Evolutionary conservation across 2,888 invertebrate genomes (phyloP).

Genomic region (Apodemia mormo): DNA sequence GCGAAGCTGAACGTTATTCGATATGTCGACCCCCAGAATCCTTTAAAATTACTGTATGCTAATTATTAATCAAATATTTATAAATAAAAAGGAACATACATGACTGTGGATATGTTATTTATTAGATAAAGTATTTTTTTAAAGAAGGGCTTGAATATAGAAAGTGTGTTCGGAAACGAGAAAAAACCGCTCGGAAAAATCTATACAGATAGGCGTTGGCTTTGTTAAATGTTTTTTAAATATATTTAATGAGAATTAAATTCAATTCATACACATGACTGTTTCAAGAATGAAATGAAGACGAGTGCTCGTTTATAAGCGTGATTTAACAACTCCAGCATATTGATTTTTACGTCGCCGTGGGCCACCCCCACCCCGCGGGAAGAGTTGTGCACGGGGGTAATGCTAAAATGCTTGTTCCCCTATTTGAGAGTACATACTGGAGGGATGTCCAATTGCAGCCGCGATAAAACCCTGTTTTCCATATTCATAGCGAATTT

Average conservation of each 20-base stretch:
- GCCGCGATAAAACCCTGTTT: conserved; percentile 50
- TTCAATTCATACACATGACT: conserved; percentile 53
- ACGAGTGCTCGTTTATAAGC: conserved; percentile 84
- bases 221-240: background rate
- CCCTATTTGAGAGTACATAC: conserved; percentile 83
- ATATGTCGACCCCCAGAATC: too few relatives aligned
- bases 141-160: too few relatives aligned
- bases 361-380: conserved; percentile 79
- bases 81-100: too few relatives aligned
- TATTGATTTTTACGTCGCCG: conserved; percentile 83
- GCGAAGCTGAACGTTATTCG: too few relatives aligned
- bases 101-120: too few relatives aligned
- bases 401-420: conserved; percentile 83
- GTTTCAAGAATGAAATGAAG: conserved; percentile 81
- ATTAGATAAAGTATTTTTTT: too few relatives aligned
- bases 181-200: background rate
- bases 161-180: background rate
- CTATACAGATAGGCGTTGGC: background rate
- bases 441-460: conserved; percentile 67
- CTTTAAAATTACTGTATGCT: too few relatives aligned
- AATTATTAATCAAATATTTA: too few relatives aligned
- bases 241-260: background rate
- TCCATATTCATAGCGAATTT: conserved; percentile 52
- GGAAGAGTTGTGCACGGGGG: conserved; percentile 82
- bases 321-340: conserved; percentile 91